Evolutionary conservation across 2,113 vertebrate species (phyloP), one percentile per base, ranked within the genome.

Genomic region (Diphyllodes magnificus): DNA sequence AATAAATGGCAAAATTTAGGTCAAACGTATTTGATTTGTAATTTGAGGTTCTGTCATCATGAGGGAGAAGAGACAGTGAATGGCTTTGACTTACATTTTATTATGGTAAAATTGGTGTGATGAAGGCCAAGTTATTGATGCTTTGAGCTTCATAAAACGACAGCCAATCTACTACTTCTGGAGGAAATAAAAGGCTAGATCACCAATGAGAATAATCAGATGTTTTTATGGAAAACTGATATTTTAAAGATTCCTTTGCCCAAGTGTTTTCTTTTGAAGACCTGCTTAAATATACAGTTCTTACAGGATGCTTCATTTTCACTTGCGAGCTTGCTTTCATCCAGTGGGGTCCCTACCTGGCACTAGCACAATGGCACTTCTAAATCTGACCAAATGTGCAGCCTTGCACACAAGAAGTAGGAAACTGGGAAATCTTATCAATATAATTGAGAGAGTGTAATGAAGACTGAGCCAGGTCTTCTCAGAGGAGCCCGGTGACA

Each of bases 271-370:
- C 11, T 86, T 21, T 54, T 45, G 23, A 16, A 1, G 9, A 6
- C 19, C 11, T 72, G 1, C 27, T 70, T 69, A 63, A 86, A 51
- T 51, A 9, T 9, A 13, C 11, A 22, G 6, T 27, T 80, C 12
- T 69, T 76, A n/a, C 2, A 11, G 15, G 25, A 33, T 42, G 14
- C 27, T 66, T 65, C 10, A 13, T 49, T 72, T 93, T 82, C 1
- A 15, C 33, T 45, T 6, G 1, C 5, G 28, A 30, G 13, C 33
- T 90, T 81, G 11, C 54, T 80, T 88, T 82, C 13, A 10, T 42
- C 37, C 39, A 6, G 15, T 42, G 35, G 4, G 6, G 22, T 76
- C 6, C 0, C 1, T 50, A 15, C 19, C 42, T 45, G 22, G 30
- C 9, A 25, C 13, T 21, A 35, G 17, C 9, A 31, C n/a, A 33